Conservation (phyloP, 2,797 vertebrate genomes). For the Taenioides sp. region DNA sequence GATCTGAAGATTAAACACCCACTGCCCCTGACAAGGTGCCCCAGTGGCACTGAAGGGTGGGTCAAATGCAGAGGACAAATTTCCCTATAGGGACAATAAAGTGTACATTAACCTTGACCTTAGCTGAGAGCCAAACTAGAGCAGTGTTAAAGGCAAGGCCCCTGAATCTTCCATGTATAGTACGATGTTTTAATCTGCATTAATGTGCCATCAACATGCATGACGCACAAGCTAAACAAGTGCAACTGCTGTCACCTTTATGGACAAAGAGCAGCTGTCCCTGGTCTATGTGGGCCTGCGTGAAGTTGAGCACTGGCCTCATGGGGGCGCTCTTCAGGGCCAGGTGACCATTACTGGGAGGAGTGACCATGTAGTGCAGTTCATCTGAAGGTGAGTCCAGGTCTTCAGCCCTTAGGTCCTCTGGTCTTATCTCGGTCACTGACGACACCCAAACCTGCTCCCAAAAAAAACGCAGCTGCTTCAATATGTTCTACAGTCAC, state of each 20-base stretch:
- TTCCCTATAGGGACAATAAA: too few relatives aligned
- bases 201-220: background rate
- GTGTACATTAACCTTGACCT: too few relatives aligned
- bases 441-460: conserved; percentile 87
- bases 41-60: too few relatives aligned
- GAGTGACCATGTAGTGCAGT: conserved; percentile 82
- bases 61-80: too few relatives aligned
- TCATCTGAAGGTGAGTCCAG: conserved; percentile 78
- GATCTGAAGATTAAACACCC: too few relatives aligned
- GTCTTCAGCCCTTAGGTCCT: conserved; percentile 83
- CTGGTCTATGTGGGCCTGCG: conserved; percentile 83
- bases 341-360: conserved; percentile 87
- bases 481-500: background rate
- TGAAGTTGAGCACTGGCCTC: conserved; percentile 85
- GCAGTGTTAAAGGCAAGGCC: too few relatives aligned
- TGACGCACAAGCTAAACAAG: background rate
- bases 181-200: too few relatives aligned
- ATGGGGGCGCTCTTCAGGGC: conserved; percentile 83
- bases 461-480: conserved; percentile 3
- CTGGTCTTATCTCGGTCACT: conserved; percentile 82
- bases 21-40: too few relatives aligned
- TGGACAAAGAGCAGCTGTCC: conserved; percentile 87
- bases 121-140: too few relatives aligned
- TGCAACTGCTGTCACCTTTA: conserved; percentile 70
- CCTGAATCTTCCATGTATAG: too few relatives aligned